Percentiles rank a stretch among this genome's conserved stretches.
These are phyloP conservation scores for Philopedon plagiatum DNA, from an alignment of 2,888 invertebrate genomes.

Conservation along the genomic window DNA sequence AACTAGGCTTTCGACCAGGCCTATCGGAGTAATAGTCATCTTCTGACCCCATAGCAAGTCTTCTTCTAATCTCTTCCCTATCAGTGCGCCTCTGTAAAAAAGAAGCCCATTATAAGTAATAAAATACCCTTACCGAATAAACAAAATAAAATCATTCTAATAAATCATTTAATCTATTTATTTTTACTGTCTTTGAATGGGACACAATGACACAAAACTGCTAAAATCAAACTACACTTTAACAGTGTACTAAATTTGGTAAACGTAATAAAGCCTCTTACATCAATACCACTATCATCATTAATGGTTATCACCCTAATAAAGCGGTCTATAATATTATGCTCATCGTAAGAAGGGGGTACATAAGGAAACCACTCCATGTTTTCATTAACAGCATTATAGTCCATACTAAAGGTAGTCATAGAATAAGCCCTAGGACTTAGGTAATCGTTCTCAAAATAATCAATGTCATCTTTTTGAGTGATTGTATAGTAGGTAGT, in stretches of 20 bases:
- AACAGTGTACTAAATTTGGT: not conserved
- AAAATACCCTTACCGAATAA: no score
- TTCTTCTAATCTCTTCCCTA: conserved; percentile 90
- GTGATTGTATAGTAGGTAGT: conserved; percentile 63
- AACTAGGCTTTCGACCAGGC: conserved; percentile 86
- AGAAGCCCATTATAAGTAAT: conserved; percentile 15
- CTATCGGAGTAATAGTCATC: conserved; percentile 80
- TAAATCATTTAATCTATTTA: not conserved
- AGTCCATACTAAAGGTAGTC: conserved; percentile 69
- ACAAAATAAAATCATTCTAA: not conserved
- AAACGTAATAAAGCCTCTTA: conserved; percentile 51
- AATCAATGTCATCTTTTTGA: conserved; percentile 62
- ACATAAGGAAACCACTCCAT: conserved; percentile 69
- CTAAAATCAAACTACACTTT: not conserved
- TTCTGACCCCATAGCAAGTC: conserved; percentile 89
- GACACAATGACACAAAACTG: not conserved
- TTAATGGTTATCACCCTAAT: conserved; percentile 71
- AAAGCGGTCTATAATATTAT: conserved; percentile 73
- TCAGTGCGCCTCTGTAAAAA: conserved; percentile 87
- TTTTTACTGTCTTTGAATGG: not conserved
- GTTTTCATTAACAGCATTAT: conserved; percentile 71
- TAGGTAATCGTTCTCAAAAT: conserved; percentile 68
- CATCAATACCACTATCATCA: conserved; percentile 66
- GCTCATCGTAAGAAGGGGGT: conserved; percentile 69
- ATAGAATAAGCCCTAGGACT: conserved; percentile 73